Evolutionary conservation across 1,140 invertebrate species (phyloP).

Genomic region (Phymorhynchus buccinoides): DNA sequence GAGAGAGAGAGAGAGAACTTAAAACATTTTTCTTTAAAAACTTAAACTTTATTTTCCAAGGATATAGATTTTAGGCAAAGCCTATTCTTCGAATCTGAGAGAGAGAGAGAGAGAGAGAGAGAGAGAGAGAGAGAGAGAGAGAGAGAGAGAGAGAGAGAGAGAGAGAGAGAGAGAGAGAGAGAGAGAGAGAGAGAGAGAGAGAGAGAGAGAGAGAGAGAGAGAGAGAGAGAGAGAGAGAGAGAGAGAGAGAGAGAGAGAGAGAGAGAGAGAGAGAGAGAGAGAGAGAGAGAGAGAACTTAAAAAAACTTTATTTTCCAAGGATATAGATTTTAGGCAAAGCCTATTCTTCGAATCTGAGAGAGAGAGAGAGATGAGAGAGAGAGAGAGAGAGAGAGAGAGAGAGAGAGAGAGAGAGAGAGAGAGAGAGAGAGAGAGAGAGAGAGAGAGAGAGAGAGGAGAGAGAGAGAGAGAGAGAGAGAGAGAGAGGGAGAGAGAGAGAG

Average conservation of each 20-base stretch:
- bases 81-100: neutral
- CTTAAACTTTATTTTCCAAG: too few relatives aligned
- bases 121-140: constrained; percentile 28
- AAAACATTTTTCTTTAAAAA: too few relatives aligned
- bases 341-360: too few relatives aligned
- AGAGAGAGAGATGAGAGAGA: constrained; percentile 1
- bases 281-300: constrained; percentile 1
- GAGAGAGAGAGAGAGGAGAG: neutral
- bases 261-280: constrained; percentile 31
- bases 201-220: neutral
- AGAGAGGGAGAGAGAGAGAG: too few relatives aligned
- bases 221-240: neutral
- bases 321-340: too few relatives aligned
- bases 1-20: too few relatives aligned
- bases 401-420: neutral
- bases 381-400: constrained; percentile 5
- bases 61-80: neutral
- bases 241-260: neutral
- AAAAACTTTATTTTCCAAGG: too few relatives aligned
- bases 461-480: neutral
- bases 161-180: neutral
- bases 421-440: constrained; percentile 14
- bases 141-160: neutral
- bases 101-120: neutral
- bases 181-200: neutral